Evolutionary conservation across 2,113 vertebrate species (phyloP).

Genomic region (Peromyscus californicus): DNA sequence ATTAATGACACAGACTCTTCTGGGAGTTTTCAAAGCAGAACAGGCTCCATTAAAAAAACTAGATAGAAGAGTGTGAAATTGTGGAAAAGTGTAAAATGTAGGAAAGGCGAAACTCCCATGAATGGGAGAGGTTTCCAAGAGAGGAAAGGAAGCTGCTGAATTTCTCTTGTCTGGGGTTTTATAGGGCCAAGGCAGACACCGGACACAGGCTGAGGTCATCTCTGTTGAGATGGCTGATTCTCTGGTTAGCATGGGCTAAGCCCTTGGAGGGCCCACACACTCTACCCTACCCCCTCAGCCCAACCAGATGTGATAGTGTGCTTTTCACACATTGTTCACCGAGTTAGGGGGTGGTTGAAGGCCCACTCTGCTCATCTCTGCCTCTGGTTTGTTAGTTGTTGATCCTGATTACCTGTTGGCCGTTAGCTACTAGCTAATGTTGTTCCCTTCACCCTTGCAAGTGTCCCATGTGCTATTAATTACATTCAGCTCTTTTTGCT

Average conservation of each 20-base stretch:
- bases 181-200: not conserved
- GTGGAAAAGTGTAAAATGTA: not conserved
- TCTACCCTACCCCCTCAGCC: not conserved
- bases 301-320: not conserved
- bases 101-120: not conserved
- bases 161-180: not conserved
- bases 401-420: not conserved
- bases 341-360: not conserved
- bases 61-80: not conserved
- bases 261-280: not conserved
- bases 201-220: too few relatives aligned
- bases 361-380: not conserved
- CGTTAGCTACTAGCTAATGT: too few relatives aligned
- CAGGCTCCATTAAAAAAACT: not conserved
- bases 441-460: not conserved
- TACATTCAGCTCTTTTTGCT: not conserved
- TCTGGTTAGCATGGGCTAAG: not conserved
- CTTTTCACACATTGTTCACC: not conserved
- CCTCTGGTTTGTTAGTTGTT: not conserved
- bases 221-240: not conserved
- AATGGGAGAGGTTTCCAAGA: not conserved
- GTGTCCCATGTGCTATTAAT: not conserved
- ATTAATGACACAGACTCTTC: not conserved
- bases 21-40: not conserved
- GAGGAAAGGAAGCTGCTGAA: not conserved